Evolutionary conservation across 2,888 invertebrate genomes (phyloP).

Genomic region (Orthonychiurus folsomi): DNA sequence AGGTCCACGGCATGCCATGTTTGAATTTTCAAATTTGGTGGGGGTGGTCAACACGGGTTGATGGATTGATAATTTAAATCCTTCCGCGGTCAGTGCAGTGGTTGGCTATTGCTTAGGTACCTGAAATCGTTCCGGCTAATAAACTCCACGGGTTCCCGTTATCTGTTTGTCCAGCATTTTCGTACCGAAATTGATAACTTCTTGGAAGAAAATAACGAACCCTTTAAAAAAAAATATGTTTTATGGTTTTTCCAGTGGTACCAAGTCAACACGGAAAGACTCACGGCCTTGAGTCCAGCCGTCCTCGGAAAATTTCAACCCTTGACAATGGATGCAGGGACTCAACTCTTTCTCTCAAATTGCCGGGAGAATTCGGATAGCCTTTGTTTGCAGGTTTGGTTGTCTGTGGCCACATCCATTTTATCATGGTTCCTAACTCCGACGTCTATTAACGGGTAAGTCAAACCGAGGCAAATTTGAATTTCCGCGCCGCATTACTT

Average conservation of each 20-base stretch:
- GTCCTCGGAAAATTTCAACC: constrained; percentile 56
- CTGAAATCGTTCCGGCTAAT: constrained; percentile 22
- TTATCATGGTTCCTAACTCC: constrained; percentile 84
- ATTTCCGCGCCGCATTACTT: too few relatives aligned
- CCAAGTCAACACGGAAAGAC: constrained; percentile 49
- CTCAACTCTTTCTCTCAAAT: constrained; percentile 60
- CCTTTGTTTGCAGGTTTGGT: constrained; percentile 82
- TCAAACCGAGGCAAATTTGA: constrained; percentile 8
- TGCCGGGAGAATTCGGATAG: constrained; percentile 74
- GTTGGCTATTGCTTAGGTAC: background rate
- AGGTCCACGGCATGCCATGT: constrained; percentile 11
- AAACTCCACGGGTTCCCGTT: too few relatives aligned
- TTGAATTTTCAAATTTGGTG: constrained; percentile 15
- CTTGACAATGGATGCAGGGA: constrained; percentile 61
- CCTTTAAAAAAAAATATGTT: too few relatives aligned
- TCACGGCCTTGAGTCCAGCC: constrained; percentile 48
- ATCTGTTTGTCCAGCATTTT: too few relatives aligned
- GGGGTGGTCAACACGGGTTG: background rate
- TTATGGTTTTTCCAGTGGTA: constrained; percentile 67
- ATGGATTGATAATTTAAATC: background rate
- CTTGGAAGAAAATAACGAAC: too few relatives aligned
- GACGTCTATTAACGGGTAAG: constrained; percentile 91
- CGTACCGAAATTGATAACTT: too few relatives aligned
- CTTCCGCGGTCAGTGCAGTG: background rate
- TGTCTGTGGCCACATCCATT: constrained; percentile 73